These are phyloP conservation scores for Zeus faber DNA, from an alignment of 2,113 vertebrate species.

Conservation along the genomic window DNA sequence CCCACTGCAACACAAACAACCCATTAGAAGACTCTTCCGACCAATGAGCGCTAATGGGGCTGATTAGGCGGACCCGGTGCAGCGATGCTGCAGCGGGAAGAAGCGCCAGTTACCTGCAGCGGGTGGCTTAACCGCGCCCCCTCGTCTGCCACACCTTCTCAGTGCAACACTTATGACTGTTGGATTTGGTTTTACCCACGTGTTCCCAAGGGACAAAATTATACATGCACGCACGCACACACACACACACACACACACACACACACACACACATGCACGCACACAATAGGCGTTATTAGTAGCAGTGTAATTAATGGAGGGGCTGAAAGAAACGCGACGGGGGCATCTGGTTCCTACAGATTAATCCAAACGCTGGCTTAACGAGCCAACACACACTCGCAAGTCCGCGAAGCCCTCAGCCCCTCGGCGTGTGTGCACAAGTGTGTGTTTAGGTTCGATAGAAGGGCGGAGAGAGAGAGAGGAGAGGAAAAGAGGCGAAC, in stretches of 20 bases:
- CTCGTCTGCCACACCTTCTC: slow-evolving; percentile 1
- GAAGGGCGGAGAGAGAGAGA: slow-evolving; percentile 23
- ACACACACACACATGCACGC: slow-evolving; percentile 23
- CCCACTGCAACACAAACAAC: too few relatives aligned
- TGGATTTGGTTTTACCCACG: slow-evolving; percentile 38
- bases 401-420: slow-evolving; percentile 18
- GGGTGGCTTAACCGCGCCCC: too few relatives aligned
- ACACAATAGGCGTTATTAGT: slow-evolving; percentile 69
- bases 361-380: slow-evolving; percentile 60
- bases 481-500: background rate
- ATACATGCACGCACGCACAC: slow-evolving; percentile 8
- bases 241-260: slow-evolving; percentile 20
- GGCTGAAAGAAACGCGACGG: slow-evolving; percentile 56
- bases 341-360: slow-evolving; percentile 67
- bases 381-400: slow-evolving; percentile 26
- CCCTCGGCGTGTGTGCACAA: slow-evolving; percentile 14
- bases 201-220: slow-evolving; percentile 34
- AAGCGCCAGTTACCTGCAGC: too few relatives aligned
- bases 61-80: too few relatives aligned
- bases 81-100: too few relatives aligned
- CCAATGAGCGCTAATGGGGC: too few relatives aligned
- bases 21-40: too few relatives aligned
- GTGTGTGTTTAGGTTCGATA: slow-evolving; percentile 51
- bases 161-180: slow-evolving; percentile 43
- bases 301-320: slow-evolving; percentile 75